Conservation (phyloP, 1,140 invertebrate species). For the Drosophila mojavensis region DNA sequence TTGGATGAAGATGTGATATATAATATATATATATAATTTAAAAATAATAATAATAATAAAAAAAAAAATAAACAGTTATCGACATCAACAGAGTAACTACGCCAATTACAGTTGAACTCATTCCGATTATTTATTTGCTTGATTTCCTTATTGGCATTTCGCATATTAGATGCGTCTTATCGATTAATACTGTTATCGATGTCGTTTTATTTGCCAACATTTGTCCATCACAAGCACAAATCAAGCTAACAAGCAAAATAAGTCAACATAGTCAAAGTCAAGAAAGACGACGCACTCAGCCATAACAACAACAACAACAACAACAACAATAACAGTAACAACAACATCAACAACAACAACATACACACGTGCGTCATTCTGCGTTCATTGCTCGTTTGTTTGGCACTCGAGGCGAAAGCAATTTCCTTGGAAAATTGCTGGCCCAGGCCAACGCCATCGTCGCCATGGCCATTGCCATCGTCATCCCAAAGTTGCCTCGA, state of each 20-base stretch:
- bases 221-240: slow-evolving; percentile 2
- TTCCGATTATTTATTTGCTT: too few species aligned
- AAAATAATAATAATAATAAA: too few species aligned
- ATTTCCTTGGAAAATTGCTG: slow-evolving; percentile 81
- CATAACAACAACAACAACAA: not conserved
- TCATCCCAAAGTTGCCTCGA: slow-evolving; percentile 13
- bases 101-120: too few species aligned
- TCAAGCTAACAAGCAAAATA: slow-evolving; percentile 28
- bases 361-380: slow-evolving; percentile 28
- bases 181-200: slow-evolving; percentile 2
- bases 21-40: too few species aligned
- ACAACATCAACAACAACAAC: slow-evolving; percentile 15
- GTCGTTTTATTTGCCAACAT: not conserved
- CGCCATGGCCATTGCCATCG: slow-evolving; percentile 15
- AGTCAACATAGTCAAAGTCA: slow-evolving; percentile 14
- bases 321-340: slow-evolving; percentile 16
- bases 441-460: slow-evolving; percentile 13
- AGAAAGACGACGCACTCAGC: slow-evolving; percentile 6
- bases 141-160: too few species aligned
- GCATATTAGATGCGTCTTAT: not conserved
- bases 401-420: slow-evolving; percentile 74
- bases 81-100: too few species aligned
- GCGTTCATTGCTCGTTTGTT: slow-evolving; percentile 43
- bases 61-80: too few species aligned
- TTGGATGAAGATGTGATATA: too few species aligned